Evolutionary conservation across 1,140 invertebrate genomes (phyloP), one percentile per base, ranked within the genome.

Genomic region (Mamestra configurata): DNA sequence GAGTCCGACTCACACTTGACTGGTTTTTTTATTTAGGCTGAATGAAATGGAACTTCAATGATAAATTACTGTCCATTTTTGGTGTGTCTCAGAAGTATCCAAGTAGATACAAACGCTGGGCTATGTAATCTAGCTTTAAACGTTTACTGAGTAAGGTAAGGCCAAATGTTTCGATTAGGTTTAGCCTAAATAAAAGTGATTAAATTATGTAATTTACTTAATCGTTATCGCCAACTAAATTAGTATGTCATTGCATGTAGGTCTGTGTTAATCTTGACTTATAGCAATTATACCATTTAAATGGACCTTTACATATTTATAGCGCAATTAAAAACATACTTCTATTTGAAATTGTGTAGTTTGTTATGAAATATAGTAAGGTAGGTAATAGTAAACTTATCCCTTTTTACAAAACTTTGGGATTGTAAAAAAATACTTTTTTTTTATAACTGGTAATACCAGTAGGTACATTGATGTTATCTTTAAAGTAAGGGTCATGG

Each of bases 151-250:
- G 43, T 46, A 46, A 55, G 51, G 8, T 40, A 64, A 64, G 35
- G 59, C 20, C 35, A 8, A 0, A 64, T 31, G 31, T n/a, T 64
- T 27, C 55, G 11, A 27, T 27, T 57, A 64, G 31, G 35, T 10
- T 37, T 64, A 20, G n/a, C 18, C 35, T 64, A 64, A 31, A 64
- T 37, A 40, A 8, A 10, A n/a, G 15, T 35, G 10, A 35, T 20
- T 64, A 64, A 27, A 61, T 61, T 61, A 64, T 37, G 31, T 64
- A 64, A 64, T 64, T 64, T 64, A 64, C 31, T 64, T 64, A 64
- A 64, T 64, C 10, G 18, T 13, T 11, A 11, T 13, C 18, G 18
- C n/a, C 1, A 35, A 37, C 15, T 35, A 1, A 24, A 24, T 55
- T 24, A 24, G 4, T 53, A 13, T 24, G 53, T 55, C 53, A 55